Evolutionary conservation across 1,140 invertebrate species (phyloP).

Genomic region (Drosophila varians): DNA sequence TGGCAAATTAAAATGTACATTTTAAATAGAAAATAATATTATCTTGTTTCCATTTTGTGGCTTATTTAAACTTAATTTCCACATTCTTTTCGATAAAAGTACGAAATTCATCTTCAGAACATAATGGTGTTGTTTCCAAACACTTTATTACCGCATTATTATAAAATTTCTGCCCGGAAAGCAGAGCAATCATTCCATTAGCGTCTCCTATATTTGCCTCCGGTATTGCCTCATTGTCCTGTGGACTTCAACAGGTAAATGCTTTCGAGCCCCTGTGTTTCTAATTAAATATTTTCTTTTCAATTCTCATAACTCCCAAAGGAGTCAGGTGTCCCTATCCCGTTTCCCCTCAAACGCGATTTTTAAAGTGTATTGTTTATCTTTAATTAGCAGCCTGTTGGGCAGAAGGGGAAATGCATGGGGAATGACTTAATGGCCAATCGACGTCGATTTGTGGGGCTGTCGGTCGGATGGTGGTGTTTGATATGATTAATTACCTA

Average conservation of each 20-base stretch:
- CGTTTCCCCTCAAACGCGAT: slow-evolving; percentile 12
- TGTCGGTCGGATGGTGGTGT: slow-evolving; percentile 17
- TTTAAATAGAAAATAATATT: no score
- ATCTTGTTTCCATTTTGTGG: not conserved
- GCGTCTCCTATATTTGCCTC: slow-evolving; percentile 4
- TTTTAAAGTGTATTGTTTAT: slow-evolving; percentile 74
- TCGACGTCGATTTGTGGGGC: slow-evolving; percentile 1
- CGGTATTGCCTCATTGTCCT: slow-evolving; percentile 4
- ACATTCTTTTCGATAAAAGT: not conserved
- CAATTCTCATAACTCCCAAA: slow-evolving; percentile 39
- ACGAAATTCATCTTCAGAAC: slow-evolving; percentile 5
- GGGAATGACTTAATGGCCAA: slow-evolving; percentile 56
- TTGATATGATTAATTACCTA: slow-evolving; percentile 74
- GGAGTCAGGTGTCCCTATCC: not conserved
- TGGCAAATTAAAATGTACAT: not conserved
- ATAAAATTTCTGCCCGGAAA: not conserved
- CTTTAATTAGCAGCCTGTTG: slow-evolving; percentile 66
- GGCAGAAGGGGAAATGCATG: not conserved
- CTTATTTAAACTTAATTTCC: not conserved
- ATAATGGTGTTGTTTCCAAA: not conserved
- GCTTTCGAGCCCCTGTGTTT: slow-evolving; percentile 40
- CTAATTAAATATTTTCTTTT: slow-evolving; percentile 76
- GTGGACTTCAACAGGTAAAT: slow-evolving; percentile 54
- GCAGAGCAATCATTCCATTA: slow-evolving; percentile 8
- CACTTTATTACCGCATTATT: slow-evolving; percentile 12